Base-by-base conservation (phyloP, 2,888 invertebrate genomes). In the Drosophila leonis region DNA sequence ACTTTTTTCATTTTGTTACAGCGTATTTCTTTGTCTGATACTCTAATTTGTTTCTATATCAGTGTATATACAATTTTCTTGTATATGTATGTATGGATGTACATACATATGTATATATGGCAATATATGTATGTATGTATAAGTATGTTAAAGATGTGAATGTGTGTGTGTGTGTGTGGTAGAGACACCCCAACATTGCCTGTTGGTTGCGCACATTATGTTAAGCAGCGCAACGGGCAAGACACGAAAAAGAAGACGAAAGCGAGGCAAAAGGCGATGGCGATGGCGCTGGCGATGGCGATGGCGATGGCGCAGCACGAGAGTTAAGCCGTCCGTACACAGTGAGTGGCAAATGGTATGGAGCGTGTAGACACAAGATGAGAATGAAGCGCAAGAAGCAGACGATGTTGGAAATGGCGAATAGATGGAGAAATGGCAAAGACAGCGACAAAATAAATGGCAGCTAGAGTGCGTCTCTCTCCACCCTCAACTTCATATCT, bases 131-230 rank as follows among this genome's bases (percentile, higher is more conserved):
- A 0, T 4, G 9, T 39, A 1, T n/a, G 8, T 39, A 3, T n/a
- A 8, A 12, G 37, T 49, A n/a, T 33, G 24, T 60, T n/a, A n/a
- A n/a, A n/a, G n/a, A 46, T 41, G 27, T 61, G n/a, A 48, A 18
- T 54, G n/a, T 62, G 44, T 49, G 37, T 67, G 39, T 51, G 27
- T 55, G 31, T 46, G 52, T 44, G 35, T 29, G 55, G 15, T 39
- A 44, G 18, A 72, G 70, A 64, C 83, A 78, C 84, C 83, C 84
- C 51, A 31, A 57, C 41, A 41, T 18, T 24, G 37, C 8, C 31
- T 54, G 64, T 39, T 57, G 64, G 65, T 51, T 68, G 54, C 29
- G 37, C 80, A 85, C 88, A 85, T 85, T 85, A 85, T 85, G 84
- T 64, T 88, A 85, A 85, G 75, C 83, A 80, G 78, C 65, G 70